A percentile compares a stretch with the other conserved stretches of the same genome.
phyloP scores from a whole-genome alignment of 2,797 vertebrate genomes.

The Betta splendens region DNA sequence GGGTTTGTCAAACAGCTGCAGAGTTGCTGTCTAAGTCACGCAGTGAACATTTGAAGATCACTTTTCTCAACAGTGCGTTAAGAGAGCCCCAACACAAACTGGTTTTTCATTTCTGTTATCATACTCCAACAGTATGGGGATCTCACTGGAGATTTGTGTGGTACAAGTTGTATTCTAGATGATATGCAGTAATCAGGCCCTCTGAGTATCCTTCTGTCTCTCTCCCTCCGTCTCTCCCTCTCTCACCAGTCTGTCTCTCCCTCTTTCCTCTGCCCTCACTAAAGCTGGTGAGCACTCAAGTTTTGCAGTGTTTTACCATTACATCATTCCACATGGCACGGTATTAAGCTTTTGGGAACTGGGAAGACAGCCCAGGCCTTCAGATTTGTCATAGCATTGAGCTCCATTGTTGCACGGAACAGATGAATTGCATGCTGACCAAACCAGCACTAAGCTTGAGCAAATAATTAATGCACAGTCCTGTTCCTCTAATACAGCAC shows the following conservation, averaged over 20 bases:
- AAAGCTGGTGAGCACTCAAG: slow-evolving; percentile 72
- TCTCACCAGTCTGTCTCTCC: slow-evolving; percentile 50
- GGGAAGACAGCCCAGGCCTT: slow-evolving; percentile 73
- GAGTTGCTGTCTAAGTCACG: slow-evolving; percentile 70
- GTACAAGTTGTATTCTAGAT: slow-evolving; percentile 81
- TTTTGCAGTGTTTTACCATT: slow-evolving; percentile 82
- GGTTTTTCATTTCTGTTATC: slow-evolving; percentile 80
- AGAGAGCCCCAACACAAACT: slow-evolving; percentile 72
- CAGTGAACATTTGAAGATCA: slow-evolving; percentile 68
- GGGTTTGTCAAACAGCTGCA: slow-evolving; percentile 69
- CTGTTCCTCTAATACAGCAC: slow-evolving; percentile 43
- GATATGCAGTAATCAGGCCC: slow-evolving; percentile 84
- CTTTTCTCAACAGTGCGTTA: slow-evolving; percentile 66
- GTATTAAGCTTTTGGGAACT: slow-evolving; percentile 79
- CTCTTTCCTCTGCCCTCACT: slow-evolving; percentile 53
- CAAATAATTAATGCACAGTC: slow-evolving; percentile 66
- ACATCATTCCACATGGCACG: slow-evolving; percentile 82
- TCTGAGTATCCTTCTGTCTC: slow-evolving; percentile 74
- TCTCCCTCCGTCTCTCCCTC: slow-evolving; percentile 54
- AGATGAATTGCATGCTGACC: slow-evolving; percentile 74
- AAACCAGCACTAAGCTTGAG: slow-evolving; percentile 49
- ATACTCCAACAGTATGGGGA: slow-evolving; percentile 77
- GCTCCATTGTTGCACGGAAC: slow-evolving; percentile 72
- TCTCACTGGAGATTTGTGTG: slow-evolving; percentile 79
- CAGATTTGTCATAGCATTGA: slow-evolving; percentile 72